Evolutionary conservation across 2,797 vertebrate genomes (phyloP).

Genomic region (Poeciliopsis gracilis): DNA sequence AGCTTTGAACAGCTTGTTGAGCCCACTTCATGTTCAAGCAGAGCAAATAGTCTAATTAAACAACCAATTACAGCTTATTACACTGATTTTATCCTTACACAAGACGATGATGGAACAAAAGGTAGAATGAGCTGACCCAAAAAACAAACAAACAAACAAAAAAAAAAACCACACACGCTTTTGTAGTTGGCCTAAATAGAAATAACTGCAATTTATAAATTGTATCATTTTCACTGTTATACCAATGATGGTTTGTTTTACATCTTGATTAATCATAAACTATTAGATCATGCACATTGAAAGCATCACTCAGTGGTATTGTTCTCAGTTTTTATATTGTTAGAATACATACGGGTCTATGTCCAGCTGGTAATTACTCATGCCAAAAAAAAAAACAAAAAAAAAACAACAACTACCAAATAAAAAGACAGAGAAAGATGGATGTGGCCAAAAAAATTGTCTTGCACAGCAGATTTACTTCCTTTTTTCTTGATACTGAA

Average conservation of each 20-base stretch:
- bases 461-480: slow-evolving; percentile 56
- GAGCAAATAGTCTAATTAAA: neutral
- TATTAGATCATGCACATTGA: neutral
- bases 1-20: neutral
- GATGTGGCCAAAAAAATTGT: slow-evolving; percentile 48
- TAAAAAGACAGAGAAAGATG: slow-evolving; percentile 63
- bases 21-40: neutral
- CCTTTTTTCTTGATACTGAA: slow-evolving; percentile 32
- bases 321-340: neutral
- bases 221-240: too few relatives aligned
- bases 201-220: neutral
- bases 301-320: neutral
- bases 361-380: neutral
- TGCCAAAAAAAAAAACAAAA: neutral
- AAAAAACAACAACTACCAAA: neutral
- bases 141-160: neutral
- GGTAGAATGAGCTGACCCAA: neutral
- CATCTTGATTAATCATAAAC: neutral
- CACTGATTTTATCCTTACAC: neutral
- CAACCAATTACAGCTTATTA: neutral
- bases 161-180: neutral
- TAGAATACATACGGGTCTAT: neutral
- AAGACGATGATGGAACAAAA: neutral
- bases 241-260: too few relatives aligned
- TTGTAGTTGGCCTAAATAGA: neutral